Evolutionary conservation across 2,113 vertebrate genomes (phyloP), one percentile per base, ranked within the genome.

Genomic region (Oncorhynchus mykiss): DNA sequence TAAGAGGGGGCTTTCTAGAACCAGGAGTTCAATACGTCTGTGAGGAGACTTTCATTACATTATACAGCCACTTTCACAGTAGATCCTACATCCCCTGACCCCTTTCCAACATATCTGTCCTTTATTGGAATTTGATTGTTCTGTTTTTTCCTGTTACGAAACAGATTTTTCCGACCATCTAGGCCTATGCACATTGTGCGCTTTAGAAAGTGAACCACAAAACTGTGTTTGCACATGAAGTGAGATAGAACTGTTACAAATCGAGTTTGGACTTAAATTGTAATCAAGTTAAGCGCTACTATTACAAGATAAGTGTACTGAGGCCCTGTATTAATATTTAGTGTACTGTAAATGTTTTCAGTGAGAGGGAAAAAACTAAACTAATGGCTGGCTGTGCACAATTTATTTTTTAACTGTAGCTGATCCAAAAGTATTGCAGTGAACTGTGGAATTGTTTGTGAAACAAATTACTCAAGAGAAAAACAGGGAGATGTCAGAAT

Each of bases 1-100:
- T 80, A 74, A 84, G 80, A 86, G 87, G 82, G 80, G 81, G 87
- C 82, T 88, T 89, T 84, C 74, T 74, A 82, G 88, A 91, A 85
- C 87, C 68, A 75, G 65, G 75, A 78, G 82, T 90, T 90, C 84
- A 89, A 88, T 89, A 89, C 78, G 54, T 87, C n/a, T 13, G 79
- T 79, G 76, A 80, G 84, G 83, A 78, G 75, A 80, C 57, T 67
- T 73, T 65, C 77, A 74, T 72, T 65, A 66, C 62, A 65, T 24
- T 24, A 9, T 48, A 64, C 20, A 65, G n/a, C 69, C 72, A 29
- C 39, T 71, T 65, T 74, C 5, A 68, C 73, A 64, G 71, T 85
- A 82, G 88, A 60, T 76, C 82, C 72, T 31, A 59, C 62, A 69
- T 73, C 77, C 75, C 67, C 71, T 49, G 18, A 29, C 72, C 60